phyloP scores from a whole-genome alignment of 1,140 invertebrate species.

The Probaryconus sp. region DNA sequence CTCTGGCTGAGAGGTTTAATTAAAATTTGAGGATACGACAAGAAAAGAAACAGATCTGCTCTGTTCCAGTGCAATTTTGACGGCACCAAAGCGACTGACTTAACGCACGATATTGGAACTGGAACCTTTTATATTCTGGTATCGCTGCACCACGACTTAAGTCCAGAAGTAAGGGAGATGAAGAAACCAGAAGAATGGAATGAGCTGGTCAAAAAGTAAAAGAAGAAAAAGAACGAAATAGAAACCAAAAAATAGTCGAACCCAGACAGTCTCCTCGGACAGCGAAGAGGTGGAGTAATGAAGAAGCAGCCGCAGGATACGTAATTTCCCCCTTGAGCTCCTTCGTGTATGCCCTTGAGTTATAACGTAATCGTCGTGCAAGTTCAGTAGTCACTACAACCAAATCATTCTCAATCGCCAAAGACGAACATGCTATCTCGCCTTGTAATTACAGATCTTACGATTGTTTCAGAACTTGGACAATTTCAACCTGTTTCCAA shows the following conservation, averaged over 20 bases:
- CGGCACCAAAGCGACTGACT: conserved; percentile 35
- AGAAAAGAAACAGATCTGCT: conserved; percentile 30
- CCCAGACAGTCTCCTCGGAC: conserved; percentile 42
- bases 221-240: conserved; percentile 26
- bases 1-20: conserved; percentile 67
- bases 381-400: conserved; percentile 51
- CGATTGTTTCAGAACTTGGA: conserved; percentile 44
- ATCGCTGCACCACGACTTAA: conserved; percentile 29
- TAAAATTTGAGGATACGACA: conserved; percentile 67
- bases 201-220: conserved; percentile 2
- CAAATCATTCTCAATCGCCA: conserved; percentile 40
- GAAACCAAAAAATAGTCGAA: conserved; percentile 38
- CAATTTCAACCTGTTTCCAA: conserved; percentile 19
- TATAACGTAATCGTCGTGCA: conserved; percentile 49
- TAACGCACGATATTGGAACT: conserved; percentile 60
- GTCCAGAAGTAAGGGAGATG: conserved; percentile 27
- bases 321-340: conserved; percentile 38
- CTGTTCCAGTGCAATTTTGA: conserved; percentile 44
- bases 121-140: conserved; percentile 59
- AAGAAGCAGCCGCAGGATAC: conserved; percentile 42
- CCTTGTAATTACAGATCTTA: conserved; percentile 53
- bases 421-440: conserved; percentile 1
- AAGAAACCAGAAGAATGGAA: conserved; percentile 20
- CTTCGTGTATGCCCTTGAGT: conserved; percentile 41
- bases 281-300: conserved; percentile 41